These are phyloP conservation scores for Siniperca knerii DNA, from an alignment of 2,113 vertebrate genomes.

Conservation along the genomic window DNA sequence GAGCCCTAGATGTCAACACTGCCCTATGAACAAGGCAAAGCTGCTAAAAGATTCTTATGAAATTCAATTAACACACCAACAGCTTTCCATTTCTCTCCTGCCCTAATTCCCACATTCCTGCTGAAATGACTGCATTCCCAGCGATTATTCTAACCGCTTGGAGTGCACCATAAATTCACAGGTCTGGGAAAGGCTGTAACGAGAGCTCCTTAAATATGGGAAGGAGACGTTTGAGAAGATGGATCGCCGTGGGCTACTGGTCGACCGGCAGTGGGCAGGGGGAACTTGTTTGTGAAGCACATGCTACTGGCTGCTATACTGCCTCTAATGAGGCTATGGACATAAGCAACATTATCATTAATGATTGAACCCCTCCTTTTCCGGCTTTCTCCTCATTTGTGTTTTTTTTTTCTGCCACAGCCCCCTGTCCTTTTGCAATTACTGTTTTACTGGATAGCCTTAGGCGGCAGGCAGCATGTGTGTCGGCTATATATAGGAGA, in stretches of 20 bases:
- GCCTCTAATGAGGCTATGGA: constrained; percentile 94
- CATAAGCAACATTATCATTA: constrained; percentile 95
- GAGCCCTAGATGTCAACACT: constrained; percentile 20
- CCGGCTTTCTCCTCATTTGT: constrained; percentile 33
- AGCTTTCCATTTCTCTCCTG: constrained; percentile 76
- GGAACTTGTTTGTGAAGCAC: constrained; percentile 94
- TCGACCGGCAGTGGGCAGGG: constrained; percentile 87
- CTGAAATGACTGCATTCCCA: constrained; percentile 78
- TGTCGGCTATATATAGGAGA: constrained; percentile 49
- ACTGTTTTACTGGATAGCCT: constrained; percentile 92
- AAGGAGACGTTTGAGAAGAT: constrained; percentile 85
- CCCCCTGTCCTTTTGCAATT: constrained; percentile 91
- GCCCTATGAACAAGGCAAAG: constrained; percentile 58
- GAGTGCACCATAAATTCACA: constrained; percentile 80
- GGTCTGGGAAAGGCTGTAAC: constrained; percentile 81
- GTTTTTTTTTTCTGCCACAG: constrained; percentile 51
- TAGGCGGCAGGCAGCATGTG: constrained; percentile 77
- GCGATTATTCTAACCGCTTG: constrained; percentile 80
- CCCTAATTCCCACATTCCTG: constrained; percentile 80
- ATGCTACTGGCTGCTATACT: constrained; percentile 90
- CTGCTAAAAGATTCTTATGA: constrained; percentile 69
- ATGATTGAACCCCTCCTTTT: constrained; percentile 90
- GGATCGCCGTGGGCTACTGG: constrained; percentile 87
- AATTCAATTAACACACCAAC: constrained; percentile 82
- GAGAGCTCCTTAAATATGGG: constrained; percentile 82